A percentile compares a stretch with the other conserved stretches of the same genome.
Conservation (phyloP, 2,797 vertebrate species). For the Chelon labrosus region DNA sequence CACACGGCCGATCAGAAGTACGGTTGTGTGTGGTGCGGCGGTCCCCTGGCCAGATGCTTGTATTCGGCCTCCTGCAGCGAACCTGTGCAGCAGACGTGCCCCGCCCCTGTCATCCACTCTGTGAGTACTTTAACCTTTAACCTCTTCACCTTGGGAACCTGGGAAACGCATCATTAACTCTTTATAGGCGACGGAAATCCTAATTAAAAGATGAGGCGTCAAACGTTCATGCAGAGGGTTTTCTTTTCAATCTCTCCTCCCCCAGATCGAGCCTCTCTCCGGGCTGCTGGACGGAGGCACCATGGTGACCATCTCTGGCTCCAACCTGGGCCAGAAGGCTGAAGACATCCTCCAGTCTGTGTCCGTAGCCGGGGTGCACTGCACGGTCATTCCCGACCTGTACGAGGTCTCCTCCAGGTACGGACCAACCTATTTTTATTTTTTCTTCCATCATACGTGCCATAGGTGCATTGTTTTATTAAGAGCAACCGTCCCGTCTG, state of each 20-base stretch:
- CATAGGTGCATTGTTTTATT: not conserved
- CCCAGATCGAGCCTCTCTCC: slow-evolving; percentile 93
- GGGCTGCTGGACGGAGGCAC: slow-evolving; percentile 94
- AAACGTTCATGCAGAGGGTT: too few relatives aligned
- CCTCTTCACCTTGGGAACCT: not conserved
- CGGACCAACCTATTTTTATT: not conserved
- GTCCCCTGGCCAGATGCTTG: slow-evolving; percentile 85
- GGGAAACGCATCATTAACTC: not conserved
- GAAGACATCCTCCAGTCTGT: slow-evolving; percentile 93
- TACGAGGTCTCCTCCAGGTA: slow-evolving; percentile 98
- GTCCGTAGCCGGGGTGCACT: slow-evolving; percentile 90
- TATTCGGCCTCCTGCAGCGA: slow-evolving; percentile 89
- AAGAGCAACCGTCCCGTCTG: not conserved
- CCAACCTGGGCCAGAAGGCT: slow-evolving; percentile 95
- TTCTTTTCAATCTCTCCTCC: too few relatives aligned
- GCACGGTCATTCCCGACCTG: slow-evolving; percentile 86
- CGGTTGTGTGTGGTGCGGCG: slow-evolving; percentile 94
- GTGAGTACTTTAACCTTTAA: slow-evolving; percentile 80
- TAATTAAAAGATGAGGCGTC: not conserved
- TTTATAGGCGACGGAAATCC: not conserved
- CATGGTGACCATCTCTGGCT: slow-evolving; percentile 92
- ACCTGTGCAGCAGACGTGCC: slow-evolving; percentile 88
- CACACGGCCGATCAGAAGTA: slow-evolving; percentile 91
- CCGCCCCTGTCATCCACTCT: slow-evolving; percentile 91
- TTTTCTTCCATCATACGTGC: too few relatives aligned